Base-by-base conservation (phyloP, 2,113 vertebrate genomes). In the Notiomystis cincta region DNA sequence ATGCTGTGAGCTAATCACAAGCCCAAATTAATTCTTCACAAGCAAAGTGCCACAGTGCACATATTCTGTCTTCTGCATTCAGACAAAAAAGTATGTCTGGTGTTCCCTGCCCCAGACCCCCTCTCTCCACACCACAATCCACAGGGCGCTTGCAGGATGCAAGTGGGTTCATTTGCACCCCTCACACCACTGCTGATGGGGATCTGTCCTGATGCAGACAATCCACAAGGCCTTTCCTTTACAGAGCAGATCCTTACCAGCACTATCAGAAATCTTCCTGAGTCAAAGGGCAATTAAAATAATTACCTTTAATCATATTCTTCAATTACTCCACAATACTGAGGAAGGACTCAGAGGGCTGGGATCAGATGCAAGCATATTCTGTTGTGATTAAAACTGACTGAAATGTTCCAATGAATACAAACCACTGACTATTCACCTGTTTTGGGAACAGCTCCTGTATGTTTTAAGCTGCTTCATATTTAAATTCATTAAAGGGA, bases 301-400 rank as follows among this genome's bases (percentile, higher is more conserved):
- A 93, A 89, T 94, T 92, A 87, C 25, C 40, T 92, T 92, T 89
- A 92, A 95, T 95, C n/a, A 27, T 62, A 84, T 91, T 92, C 72
- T 94, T 90, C 91, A 91, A 78, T 95, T 95, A 91, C 51, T 92
- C 47, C 60, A 53, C 57, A 76, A 53, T 58, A 89, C 61, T 30
- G 16, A 92, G 61, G 37, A 48, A 91, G 44, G 50, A 85, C 61
- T 95, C 4, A 0, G 40, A 87, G 40, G 25, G 19, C 78, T 87
- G 70, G 87, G 78, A 87, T 45, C 61, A 93, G 65, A 95, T 76
- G 73, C 53, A 75, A 90, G 61, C 45, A 38, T 54, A 75, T 21
- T 92, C 80, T 89, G 65, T 45, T 87, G 77, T 82, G 81, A 94
- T 84, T 96, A 87, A 91, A 94, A 72, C 48, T 60, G 24, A 31